A percentile compares a stretch with the other conserved stretches of the same genome.
These are phyloP conservation scores for Anthonomus grandis DNA, from an alignment of 1,140 invertebrate species.

Conservation along the genomic window DNA sequence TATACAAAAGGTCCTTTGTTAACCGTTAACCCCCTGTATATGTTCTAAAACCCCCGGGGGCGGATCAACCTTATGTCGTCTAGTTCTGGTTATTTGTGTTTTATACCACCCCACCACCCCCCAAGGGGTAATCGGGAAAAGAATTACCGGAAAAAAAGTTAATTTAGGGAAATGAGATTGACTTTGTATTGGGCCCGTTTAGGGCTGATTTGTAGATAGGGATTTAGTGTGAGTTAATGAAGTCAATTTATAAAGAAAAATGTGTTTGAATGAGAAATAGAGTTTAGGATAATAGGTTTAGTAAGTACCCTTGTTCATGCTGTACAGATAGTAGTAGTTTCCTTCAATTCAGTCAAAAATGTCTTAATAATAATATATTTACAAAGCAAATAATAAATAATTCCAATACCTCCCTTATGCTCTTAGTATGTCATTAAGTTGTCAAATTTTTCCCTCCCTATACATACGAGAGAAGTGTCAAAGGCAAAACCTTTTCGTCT, in stretches of 20 bases:
- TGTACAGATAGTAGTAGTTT: background rate
- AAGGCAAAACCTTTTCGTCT: background rate
- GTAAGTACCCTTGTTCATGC: background rate
- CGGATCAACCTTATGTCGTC: constrained; percentile 23
- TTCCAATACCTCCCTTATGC: background rate
- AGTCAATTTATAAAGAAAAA: background rate
- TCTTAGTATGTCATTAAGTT: background rate
- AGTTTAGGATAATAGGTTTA: background rate
- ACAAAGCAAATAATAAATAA: too few relatives aligned
- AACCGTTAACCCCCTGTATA: constrained; percentile 13
- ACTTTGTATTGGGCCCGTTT: too few relatives aligned
- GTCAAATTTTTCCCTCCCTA: background rate
- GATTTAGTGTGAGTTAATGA: background rate
- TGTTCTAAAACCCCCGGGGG: constrained; percentile 1
- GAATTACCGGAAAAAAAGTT: constrained; percentile 20
- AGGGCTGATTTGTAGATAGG: background rate
- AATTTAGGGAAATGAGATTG: too few relatives aligned
- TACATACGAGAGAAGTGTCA: background rate
- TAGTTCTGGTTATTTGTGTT: constrained; percentile 2
- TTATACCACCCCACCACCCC: background rate
- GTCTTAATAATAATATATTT: too few relatives aligned
- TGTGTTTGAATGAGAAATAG: background rate
- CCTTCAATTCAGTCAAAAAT: too few relatives aligned
- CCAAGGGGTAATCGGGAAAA: constrained; percentile 7
- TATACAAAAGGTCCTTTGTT: constrained; percentile 22